Conservation (phyloP, 1,140 invertebrate species). For the Galleria mellonella region DNA sequence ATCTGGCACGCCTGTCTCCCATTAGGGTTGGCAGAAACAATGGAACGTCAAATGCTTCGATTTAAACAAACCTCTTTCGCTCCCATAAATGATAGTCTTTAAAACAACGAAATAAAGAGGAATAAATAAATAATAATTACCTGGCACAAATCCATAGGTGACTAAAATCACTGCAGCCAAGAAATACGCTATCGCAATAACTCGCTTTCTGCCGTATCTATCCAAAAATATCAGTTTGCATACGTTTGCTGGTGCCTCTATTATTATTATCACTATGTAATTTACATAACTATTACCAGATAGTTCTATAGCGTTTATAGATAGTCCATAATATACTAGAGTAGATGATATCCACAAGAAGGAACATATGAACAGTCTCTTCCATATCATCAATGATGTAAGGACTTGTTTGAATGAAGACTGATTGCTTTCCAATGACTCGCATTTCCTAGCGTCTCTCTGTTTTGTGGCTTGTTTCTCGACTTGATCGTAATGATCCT, state of each 20-base stretch:
- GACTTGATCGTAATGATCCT: conserved; percentile 67
- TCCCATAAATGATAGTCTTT: conserved; percentile 1
- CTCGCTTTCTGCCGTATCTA: conserved; percentile 77
- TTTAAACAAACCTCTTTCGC: too few relatives aligned
- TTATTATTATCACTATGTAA: conserved; percentile 74
- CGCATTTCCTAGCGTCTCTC: conserved; percentile 51
- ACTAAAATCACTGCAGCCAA: conserved; percentile 74
- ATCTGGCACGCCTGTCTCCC: too few relatives aligned
- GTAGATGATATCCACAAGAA: conserved; percentile 83
- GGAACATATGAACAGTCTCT: conserved; percentile 79
- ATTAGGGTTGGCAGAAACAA: too few relatives aligned
- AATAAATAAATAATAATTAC: conserved; percentile 27
- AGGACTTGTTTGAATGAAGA: conserved; percentile 75
- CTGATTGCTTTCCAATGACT: conserved; percentile 37
- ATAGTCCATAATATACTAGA: conserved; percentile 87
- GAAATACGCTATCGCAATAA: conserved; percentile 76
- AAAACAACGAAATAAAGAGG: neutral
- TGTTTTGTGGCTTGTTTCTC: conserved; percentile 60
- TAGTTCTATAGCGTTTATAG: conserved; percentile 80
- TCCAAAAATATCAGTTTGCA: conserved; percentile 79
- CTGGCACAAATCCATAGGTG: conserved; percentile 57
- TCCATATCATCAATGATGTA: conserved; percentile 75
- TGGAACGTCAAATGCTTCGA: too few relatives aligned
- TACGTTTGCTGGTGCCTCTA: conserved; percentile 78
- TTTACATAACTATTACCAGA: conserved; percentile 79